Evolutionary conservation across 2,797 vertebrate species (phyloP).

Genomic region (Borostomias antarcticus): DNA sequence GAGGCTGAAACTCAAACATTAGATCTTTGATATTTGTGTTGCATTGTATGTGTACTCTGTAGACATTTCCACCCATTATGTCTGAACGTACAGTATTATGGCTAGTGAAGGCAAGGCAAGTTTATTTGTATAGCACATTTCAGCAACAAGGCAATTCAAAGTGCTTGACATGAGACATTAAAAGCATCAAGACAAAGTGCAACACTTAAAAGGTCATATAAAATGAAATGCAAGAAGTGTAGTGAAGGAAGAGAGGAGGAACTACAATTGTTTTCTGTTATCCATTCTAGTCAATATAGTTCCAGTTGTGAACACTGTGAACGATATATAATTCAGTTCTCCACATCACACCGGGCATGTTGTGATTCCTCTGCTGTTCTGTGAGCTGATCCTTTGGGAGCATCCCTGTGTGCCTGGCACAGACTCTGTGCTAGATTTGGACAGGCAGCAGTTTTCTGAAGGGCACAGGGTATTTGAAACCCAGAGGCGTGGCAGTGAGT

Average conservation of each 20-base stretch:
- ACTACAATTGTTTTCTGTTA: neutral
- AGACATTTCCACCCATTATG: neutral
- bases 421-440: conserved; percentile 37
- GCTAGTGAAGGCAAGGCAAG: neutral
- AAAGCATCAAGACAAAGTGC: neutral
- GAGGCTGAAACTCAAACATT: neutral
- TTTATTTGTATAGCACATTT: no score
- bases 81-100: neutral
- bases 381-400: conserved; percentile 46
- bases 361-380: conserved; percentile 16
- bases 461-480: conserved; percentile 48
- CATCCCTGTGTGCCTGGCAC: conserved; percentile 34
- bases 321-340: no score
- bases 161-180: no score
- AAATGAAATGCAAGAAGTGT: neutral
- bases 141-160: no score
- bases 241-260: neutral
- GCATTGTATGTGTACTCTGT: neutral
- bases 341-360: neutral
- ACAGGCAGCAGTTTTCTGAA: conserved; percentile 44
- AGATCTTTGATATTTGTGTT: neutral
- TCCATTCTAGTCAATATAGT: no score
- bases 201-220: neutral
- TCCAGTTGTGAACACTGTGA: no score
- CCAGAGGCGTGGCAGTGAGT: conserved; percentile 21